Percentiles rank a stretch among this genome's conserved stretches.
phyloP scores from a whole-genome alignment of 1,140 invertebrate species.

The Chrysomallon squamiferum region DNA sequence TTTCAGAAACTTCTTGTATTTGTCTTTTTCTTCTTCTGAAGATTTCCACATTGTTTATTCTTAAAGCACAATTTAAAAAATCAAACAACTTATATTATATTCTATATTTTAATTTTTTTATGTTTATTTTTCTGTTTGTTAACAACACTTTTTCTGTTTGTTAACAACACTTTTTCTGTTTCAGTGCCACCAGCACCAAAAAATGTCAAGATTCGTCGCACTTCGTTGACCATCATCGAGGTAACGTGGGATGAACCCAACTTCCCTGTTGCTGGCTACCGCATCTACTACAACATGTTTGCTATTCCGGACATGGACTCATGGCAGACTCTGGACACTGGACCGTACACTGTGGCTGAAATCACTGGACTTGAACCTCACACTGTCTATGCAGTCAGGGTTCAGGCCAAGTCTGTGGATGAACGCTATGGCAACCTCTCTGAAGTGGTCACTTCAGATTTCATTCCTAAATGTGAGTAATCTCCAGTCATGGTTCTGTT shows the following conservation, averaged over 20 bases:
- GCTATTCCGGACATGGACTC: conserved; percentile 42
- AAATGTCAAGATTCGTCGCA: conserved; percentile 74
- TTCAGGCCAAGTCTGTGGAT: conserved; percentile 64
- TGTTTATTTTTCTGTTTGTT: too few relatives aligned
- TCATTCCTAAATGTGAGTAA: conserved; percentile 6
- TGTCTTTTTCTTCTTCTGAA: too few relatives aligned
- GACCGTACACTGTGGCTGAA: conserved; percentile 67
- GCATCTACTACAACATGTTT: conserved; percentile 62
- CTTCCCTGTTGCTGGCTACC: conserved; percentile 78
- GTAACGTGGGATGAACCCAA: conserved; percentile 91
- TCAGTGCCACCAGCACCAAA: conserved; percentile 80
- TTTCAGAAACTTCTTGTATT: too few relatives aligned
- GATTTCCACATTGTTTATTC: too few relatives aligned
- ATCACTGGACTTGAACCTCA: conserved; percentile 89
- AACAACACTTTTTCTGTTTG: too few relatives aligned
- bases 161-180: conserved; percentile 13
- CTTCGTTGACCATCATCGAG: conserved; percentile 82
- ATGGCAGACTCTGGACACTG: conserved; percentile 54
- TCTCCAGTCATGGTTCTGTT: too few relatives aligned
- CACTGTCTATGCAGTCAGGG: conserved; percentile 90
- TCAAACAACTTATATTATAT: too few relatives aligned
- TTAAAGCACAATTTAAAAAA: too few relatives aligned
- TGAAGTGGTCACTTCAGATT: conserved; percentile 37
- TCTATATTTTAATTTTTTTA: too few relatives aligned
- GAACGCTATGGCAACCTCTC: conserved; percentile 56